These are phyloP conservation scores for Rhinoraja longicauda DNA, from an alignment of 2,797 vertebrate genomes.

Conservation along the genomic window DNA sequence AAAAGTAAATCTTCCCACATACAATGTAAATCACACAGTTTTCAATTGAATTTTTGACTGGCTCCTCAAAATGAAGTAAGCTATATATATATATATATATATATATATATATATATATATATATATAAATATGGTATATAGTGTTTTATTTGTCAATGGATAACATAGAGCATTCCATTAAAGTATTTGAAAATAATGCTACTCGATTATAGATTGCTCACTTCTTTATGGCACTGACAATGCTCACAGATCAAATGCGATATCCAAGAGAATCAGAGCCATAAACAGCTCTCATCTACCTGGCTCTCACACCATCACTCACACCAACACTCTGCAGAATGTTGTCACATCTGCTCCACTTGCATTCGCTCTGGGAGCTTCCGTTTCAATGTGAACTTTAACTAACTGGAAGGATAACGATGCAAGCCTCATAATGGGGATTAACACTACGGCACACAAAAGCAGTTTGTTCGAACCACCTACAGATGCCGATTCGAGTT, in stretches of 20 bases:
- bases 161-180: neutral
- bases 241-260: neutral
- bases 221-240: neutral
- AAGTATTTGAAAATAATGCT: neutral
- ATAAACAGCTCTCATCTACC: neutral
- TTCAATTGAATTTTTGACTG: neutral
- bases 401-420: slow-evolving; percentile 11
- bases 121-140: neutral
- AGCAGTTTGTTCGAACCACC: neutral
- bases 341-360: slow-evolving; percentile 14
- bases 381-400: neutral
- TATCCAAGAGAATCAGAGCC: neutral
- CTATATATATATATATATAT: neutral
- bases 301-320: neutral
- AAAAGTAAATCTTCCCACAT: neutral
- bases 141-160: neutral
- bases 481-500: neutral
- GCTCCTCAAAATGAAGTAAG: neutral
- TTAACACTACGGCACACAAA: neutral
- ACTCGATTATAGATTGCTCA: neutral
- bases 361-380: slow-evolving; percentile 12
- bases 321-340: neutral
- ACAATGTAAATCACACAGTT: neutral
- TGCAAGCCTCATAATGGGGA: slow-evolving; percentile 6
- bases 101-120: neutral